These are phyloP conservation scores for Spicauda simplicius DNA, from an alignment of 2,888 invertebrate genomes.

Conservation along the genomic window DNA sequence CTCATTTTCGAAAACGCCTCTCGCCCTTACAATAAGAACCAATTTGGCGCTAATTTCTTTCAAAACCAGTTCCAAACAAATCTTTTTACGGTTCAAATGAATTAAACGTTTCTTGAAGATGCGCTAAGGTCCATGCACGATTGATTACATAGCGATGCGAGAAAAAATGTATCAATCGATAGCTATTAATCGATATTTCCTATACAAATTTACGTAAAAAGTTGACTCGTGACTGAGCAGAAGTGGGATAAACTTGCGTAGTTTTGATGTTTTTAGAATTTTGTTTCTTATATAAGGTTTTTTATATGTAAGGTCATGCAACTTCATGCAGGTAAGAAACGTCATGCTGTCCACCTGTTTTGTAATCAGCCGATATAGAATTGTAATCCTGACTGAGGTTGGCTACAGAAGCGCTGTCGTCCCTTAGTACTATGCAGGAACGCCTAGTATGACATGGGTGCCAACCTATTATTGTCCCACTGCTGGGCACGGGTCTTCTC, in stretches of 20 bases:
- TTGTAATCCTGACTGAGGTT: too few species aligned
- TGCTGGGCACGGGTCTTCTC: too few species aligned
- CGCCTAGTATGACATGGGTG: too few species aligned
- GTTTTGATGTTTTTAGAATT: neutral
- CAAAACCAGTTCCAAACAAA: neutral
- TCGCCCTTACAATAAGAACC: neutral
- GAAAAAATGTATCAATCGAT: neutral
- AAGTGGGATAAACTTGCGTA: neutral
- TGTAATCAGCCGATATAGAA: too few species aligned
- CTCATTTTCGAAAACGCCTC: neutral
- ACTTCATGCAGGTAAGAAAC: too few species aligned
- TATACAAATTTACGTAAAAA: neutral
- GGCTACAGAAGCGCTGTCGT: too few species aligned
- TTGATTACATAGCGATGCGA: neutral
- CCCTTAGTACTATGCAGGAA: too few species aligned
- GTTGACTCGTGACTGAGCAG: too few species aligned
- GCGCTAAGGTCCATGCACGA: neutral
- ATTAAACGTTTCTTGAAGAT: neutral
- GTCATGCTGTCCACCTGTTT: too few species aligned
- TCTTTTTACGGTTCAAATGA: slow-evolving; percentile 1
- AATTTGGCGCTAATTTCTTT: neutral
- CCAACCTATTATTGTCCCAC: too few species aligned
- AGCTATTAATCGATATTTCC: neutral
- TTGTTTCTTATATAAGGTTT: too few species aligned
- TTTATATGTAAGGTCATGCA: too few species aligned